Percentiles rank a stretch among this genome's conserved stretches.
Evolutionary conservation across 2,888 invertebrate genomes (phyloP).

Genomic region (Branchipolynoe longqiensis): DNA sequence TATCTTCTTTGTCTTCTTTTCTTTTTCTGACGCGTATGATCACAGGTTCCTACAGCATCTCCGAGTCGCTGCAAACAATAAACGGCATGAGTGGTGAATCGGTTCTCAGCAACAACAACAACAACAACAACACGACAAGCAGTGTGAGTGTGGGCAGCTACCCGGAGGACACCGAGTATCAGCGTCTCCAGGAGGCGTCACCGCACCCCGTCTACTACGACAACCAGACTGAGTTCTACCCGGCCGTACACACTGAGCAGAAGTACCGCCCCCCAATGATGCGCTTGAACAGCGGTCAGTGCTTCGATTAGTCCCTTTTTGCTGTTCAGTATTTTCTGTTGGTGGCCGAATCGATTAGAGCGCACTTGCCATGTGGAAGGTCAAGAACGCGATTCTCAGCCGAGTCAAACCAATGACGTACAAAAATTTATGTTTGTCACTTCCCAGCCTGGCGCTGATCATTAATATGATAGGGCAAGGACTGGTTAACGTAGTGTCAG

Average conservation of each 20-base stretch:
- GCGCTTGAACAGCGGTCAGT: conserved; percentile 62
- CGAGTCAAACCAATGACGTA: too few species aligned
- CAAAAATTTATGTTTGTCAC: too few species aligned
- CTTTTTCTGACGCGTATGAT: too few species aligned
- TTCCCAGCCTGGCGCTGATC: too few species aligned
- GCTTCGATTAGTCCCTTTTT: too few species aligned
- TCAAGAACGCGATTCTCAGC: too few species aligned
- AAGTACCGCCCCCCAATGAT: conserved; percentile 86
- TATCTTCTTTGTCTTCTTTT: too few species aligned
- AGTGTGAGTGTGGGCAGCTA: conserved; percentile 68
- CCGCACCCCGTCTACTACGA: conserved; percentile 83
- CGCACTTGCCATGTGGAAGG: too few species aligned
- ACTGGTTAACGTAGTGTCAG: too few species aligned
- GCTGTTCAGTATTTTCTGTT: too few species aligned
- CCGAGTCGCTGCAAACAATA: conserved; percentile 80
- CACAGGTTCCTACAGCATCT: conserved; percentile 77
- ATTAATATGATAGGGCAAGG: too few species aligned
- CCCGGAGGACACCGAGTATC: conserved; percentile 80
- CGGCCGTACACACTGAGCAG: conserved; percentile 86
- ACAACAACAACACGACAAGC: conserved; percentile 30
- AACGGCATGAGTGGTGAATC: conserved; percentile 72
- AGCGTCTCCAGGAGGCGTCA: conserved; percentile 84
- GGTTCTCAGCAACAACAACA: conserved; percentile 56
- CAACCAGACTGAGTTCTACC: conserved; percentile 87
- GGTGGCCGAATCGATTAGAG: too few species aligned